Conservation (phyloP, 2,113 vertebrate genomes). For the Siphamia tubifer region DNA sequence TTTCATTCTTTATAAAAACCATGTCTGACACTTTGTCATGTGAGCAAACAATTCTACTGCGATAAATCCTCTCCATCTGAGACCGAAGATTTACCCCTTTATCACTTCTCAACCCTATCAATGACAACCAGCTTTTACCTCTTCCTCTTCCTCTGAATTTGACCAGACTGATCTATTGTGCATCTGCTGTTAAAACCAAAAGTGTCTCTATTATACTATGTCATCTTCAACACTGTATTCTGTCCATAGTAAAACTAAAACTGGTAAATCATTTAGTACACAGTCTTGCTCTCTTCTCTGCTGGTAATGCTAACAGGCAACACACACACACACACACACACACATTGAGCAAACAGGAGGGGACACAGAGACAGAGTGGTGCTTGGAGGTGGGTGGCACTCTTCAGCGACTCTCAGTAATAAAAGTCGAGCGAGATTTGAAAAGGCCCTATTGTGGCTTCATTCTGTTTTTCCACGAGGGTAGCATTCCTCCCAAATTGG, state of each 20-base stretch:
- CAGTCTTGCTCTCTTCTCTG: neutral
- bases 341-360: slow-evolving; percentile 2
- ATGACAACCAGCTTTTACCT: too few relatives aligned
- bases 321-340: slow-evolving; percentile 18
- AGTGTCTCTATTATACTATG: too few relatives aligned
- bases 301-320: neutral
- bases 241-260: neutral
- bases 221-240: neutral
- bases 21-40: too few relatives aligned
- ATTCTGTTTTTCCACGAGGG: slow-evolving; percentile 75
- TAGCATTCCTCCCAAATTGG: slow-evolving; percentile 83
- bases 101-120: too few relatives aligned
- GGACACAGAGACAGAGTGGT: slow-evolving; percentile 26
- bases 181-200: too few relatives aligned
- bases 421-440: slow-evolving; percentile 72
- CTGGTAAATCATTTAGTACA: too few relatives aligned
- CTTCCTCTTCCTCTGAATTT: too few relatives aligned
- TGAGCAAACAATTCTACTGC: too few relatives aligned
- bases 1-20: too few relatives aligned
- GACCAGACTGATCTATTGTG: too few relatives aligned
- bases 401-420: slow-evolving; percentile 70
- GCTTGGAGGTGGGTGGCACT: slow-evolving; percentile 70
- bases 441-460: slow-evolving; percentile 77
- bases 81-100: too few relatives aligned
- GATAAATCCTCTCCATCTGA: too few relatives aligned